Evolutionary conservation across 2,113 vertebrate species (phyloP).

Genomic region (Sorex fumeus): DNA sequence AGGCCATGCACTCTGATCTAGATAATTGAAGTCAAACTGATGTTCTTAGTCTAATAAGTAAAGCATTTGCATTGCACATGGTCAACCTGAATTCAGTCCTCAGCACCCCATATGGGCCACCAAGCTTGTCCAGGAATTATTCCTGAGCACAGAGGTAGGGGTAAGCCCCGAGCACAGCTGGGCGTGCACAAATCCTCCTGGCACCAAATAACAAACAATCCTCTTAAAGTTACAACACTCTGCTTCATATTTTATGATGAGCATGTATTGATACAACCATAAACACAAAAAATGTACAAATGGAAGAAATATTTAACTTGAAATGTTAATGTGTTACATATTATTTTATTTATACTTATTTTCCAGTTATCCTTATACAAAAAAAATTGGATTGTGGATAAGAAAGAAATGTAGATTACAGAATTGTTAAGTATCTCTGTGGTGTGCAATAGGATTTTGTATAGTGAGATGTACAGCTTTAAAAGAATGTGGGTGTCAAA

Average conservation of each 20-base stretch:
- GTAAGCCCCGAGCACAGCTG: no score
- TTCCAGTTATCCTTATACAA: slow-evolving; percentile 4
- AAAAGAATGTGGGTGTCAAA: slow-evolving; percentile 70
- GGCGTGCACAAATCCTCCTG: no score
- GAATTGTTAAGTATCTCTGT: slow-evolving; percentile 43
- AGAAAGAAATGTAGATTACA: not conserved
- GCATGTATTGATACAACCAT: not conserved
- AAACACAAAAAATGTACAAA: no score
- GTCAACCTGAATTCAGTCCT: no score
- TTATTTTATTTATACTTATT: slow-evolving; percentile 38
- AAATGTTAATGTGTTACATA: slow-evolving; percentile 2
- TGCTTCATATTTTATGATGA: not conserved
- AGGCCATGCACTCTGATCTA: slow-evolving; percentile 9
- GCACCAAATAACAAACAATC: no score
- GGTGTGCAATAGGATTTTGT: not conserved
- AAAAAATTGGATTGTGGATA: slow-evolving; percentile 36
- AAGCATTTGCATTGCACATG: no score
- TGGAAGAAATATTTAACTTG: not conserved
- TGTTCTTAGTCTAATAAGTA: not conserved
- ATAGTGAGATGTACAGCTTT: slow-evolving; percentile 37
- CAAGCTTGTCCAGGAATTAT: no score
- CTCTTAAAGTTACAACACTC: no score
- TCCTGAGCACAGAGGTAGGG: no score
- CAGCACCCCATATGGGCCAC: no score
- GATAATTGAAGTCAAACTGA: slow-evolving; percentile 40